These are phyloP conservation scores for Thomomys bottae DNA, from an alignment of 2,113 vertebrate genomes.

Conservation along the genomic window DNA sequence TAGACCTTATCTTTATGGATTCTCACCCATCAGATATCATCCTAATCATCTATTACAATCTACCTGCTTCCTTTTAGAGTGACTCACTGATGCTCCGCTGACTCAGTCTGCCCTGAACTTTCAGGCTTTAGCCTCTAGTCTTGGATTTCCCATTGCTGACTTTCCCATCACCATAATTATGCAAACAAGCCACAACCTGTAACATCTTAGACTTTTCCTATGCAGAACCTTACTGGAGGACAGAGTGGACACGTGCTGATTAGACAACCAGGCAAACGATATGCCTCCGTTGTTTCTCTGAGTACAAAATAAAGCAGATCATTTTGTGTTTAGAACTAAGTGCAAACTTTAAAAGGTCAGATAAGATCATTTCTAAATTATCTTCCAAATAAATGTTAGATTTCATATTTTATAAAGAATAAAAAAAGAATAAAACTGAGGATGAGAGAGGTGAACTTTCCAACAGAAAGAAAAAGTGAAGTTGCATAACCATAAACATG, in stretches of 20 bases:
- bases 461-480: neutral
- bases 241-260: neutral
- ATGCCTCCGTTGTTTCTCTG: neutral
- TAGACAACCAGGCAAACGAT: neutral
- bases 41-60: neutral
- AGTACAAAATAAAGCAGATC: neutral
- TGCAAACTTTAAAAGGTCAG: neutral
- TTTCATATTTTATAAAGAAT: neutral
- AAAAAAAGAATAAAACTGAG: constrained; percentile 2
- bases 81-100: neutral
- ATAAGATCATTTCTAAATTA: constrained; percentile 7
- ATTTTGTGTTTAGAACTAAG: neutral
- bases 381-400: neutral
- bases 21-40: neutral
- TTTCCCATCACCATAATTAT: neutral
- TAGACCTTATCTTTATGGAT: neutral
- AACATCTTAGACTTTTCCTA: neutral
- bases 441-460: neutral
- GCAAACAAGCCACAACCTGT: neutral
- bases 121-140: neutral
- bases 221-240: neutral
- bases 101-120: neutral
- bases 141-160: neutral
- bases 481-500: neutral
- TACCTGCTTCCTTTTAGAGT: neutral